Percentiles rank a stretch among this genome's conserved stretches.
Evolutionary conservation across 2,113 vertebrate genomes (phyloP).

Genomic region (Larimichthys crocea): DNA sequence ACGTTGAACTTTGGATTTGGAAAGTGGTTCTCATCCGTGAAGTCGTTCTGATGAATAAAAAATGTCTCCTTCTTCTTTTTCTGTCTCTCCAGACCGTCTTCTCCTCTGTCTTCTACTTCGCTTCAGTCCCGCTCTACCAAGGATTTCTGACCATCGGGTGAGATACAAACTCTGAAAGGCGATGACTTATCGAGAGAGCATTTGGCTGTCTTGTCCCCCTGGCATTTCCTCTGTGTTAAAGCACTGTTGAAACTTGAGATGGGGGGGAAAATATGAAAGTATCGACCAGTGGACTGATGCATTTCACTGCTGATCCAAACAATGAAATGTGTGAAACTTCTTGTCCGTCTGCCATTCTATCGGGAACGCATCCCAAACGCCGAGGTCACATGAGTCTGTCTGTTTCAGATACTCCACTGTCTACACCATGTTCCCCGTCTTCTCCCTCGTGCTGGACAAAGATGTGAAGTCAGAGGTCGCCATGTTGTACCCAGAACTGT

Average conservation of each 20-base stretch:
- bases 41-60: not conserved
- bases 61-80: not conserved
- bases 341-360: slow-evolving; percentile 22
- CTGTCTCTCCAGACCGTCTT: slow-evolving; percentile 89
- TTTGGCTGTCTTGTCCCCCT: slow-evolving; percentile 59
- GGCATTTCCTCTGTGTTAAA: slow-evolving; percentile 78
- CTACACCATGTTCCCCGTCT: slow-evolving; percentile 99
- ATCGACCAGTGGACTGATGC: not conserved
- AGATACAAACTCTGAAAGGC: slow-evolving; percentile 70
- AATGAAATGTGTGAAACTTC: slow-evolving; percentile 23
- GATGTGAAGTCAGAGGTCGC: slow-evolving; percentile 98
- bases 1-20: not conserved
- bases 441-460: slow-evolving; percentile 97
- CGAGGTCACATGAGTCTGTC: slow-evolving; percentile 6
- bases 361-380: not conserved
- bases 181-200: slow-evolving; percentile 72
- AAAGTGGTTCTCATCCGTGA: not conserved
- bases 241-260: slow-evolving; percentile 59
- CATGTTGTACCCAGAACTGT: slow-evolving; percentile 97
- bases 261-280: slow-evolving; percentile 61
- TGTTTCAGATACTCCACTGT: slow-evolving; percentile 92
- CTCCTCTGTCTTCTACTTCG: slow-evolving; percentile 97
- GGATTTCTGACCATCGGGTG: slow-evolving; percentile 98
- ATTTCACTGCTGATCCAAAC: slow-evolving; percentile 30
- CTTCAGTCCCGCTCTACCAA: slow-evolving; percentile 97